Base-by-base conservation (phyloP, 92 coral and sea anemone genomes). In the Phenganax subtilis region DNA sequence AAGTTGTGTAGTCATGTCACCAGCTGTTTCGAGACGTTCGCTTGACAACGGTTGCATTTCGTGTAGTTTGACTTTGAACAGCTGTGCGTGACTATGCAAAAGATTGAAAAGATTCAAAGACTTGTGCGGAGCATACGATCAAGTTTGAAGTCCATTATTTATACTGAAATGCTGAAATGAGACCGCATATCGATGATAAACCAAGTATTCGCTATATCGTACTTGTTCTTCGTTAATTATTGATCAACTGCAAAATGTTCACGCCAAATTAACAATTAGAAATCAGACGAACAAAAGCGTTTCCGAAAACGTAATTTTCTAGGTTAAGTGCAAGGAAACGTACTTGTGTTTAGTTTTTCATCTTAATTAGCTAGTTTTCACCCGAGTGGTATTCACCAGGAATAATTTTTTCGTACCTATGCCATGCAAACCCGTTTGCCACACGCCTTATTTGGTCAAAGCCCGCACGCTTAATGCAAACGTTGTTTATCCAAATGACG, bases 401-500 rank as follows among this genome's bases (percentile, higher is more conserved):
- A 37, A 72, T 27, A 37, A 14, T 37, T 53, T 27, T 37, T 20
- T 12, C 27, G 54, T 27, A 0, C 76, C 14, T 20, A 20, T 6
- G 57, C 77, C 77, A 54, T 72, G 57, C 14, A 72, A 72, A 51
- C 77, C 56, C 6, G 9, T 51, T 72, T 16, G n/a, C 59, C 44
- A 54, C 77, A 51, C 67, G 71, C 82, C 82, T 37, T 78, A 78
- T 78, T 78, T 78, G 82, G 82, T 78, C 82, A 78, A 78, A 61
- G 82, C 72, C 72, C 16, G 30, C 72, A 78, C 82, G 60, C 82
- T 78, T 78, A 78, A 78, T 78, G 72, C 60, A 62, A 59, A 78
- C 71, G 72, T 78, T 78, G 82, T 78, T 78, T 61, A 76, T 76
- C 62, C 81, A 76, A 76, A 64, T 78, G 82, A 78, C 82, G 82